Base-by-base conservation (phyloP, 2,888 invertebrate species). In the Hecatera dysodea region DNA sequence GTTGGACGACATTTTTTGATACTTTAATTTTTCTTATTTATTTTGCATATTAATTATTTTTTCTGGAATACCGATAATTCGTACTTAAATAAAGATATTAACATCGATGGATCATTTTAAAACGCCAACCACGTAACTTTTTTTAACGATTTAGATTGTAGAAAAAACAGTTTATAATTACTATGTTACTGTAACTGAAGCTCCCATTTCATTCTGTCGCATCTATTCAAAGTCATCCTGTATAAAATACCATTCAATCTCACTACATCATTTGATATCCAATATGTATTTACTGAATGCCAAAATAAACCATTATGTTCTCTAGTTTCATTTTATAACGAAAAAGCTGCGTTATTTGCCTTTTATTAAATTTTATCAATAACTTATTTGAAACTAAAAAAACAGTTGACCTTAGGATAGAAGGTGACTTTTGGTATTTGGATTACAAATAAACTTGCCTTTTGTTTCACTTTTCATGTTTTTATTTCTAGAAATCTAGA, bases 231-330 rank as follows among this genome's bases (percentile, higher is more conserved):
- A n/a, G n/a, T n/a, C n/a, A n/a, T n/a, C n/a, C n/a, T n/a, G n/a
- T n/a, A 27, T 50, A 33, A 42, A 70, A 42, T 48, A 17, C 17
- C 11, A 60, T 52, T 44, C 15, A 29, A 62, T 46, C 12, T 39
- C 36, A 71, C 53, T 53, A 53, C 63, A 53, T 71, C 29, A 63
- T 73, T 72, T 39, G 9, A 53, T 11, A 29, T 72, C 44, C 19
- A 53, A 29, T 52, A 24, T 64, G n/a, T 29, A n/a, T 39, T 46
- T 64, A 55, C 44, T 42, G 48, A 57, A 52, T 7, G 19, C 1
- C 17, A 36, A 39, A 52, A 57, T 44, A 24, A 52, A 72, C 29
- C 2, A 24, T 27, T 29, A 59, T 27, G 17, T 24, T 39, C 44
- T 53, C 17, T 36, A 52, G 19, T 44, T 75, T 75, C 12, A 42